Percentiles rank a stretch among this genome's conserved stretches.
Evolutionary conservation across 2,888 invertebrate genomes (phyloP).

Genomic region (Sialis lutaria): DNA sequence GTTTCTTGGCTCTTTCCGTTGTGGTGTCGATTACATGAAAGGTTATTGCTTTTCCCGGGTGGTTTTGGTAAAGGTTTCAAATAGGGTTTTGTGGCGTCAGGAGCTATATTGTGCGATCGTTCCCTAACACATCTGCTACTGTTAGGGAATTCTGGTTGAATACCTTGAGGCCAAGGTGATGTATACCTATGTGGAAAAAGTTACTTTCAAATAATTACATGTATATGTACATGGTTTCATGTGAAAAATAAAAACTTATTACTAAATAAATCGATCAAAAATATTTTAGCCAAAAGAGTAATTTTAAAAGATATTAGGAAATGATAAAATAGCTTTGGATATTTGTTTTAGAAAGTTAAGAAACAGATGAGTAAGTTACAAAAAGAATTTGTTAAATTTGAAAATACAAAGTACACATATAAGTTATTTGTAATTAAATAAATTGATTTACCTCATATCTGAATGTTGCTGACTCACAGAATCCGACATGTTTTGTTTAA

Average conservation of each 20-base stretch:
- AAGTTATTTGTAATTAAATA: not conserved
- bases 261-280: too few relatives aligned
- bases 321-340: too few relatives aligned
- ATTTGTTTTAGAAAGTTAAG: too few relatives aligned
- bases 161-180: conserved; percentile 45
- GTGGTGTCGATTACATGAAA: conserved; percentile 21
- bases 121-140: conserved; percentile 5
- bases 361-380: too few relatives aligned
- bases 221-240: not conserved
- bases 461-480: conserved; percentile 3
- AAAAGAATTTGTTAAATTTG: too few relatives aligned
- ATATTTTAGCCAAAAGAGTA: too few relatives aligned
- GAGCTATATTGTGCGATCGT: conserved; percentile 7
- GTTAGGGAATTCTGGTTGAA: conserved; percentile 20
- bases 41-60: conserved; percentile 25
- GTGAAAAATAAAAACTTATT: not conserved
- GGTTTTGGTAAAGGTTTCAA: conserved; percentile 39
- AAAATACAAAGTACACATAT: not conserved
- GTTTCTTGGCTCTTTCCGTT: conserved; percentile 5
- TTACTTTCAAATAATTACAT: conserved; percentile 4
- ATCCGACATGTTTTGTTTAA: conserved; percentile 6
- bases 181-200: conserved; percentile 22
- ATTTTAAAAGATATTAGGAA: too few relatives aligned
- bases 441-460: conserved; percentile 5
- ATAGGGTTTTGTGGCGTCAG: conserved; percentile 25